phyloP scores from a whole-genome alignment of 2,888 invertebrate genomes.

The Aleiodes leptofemur region DNA sequence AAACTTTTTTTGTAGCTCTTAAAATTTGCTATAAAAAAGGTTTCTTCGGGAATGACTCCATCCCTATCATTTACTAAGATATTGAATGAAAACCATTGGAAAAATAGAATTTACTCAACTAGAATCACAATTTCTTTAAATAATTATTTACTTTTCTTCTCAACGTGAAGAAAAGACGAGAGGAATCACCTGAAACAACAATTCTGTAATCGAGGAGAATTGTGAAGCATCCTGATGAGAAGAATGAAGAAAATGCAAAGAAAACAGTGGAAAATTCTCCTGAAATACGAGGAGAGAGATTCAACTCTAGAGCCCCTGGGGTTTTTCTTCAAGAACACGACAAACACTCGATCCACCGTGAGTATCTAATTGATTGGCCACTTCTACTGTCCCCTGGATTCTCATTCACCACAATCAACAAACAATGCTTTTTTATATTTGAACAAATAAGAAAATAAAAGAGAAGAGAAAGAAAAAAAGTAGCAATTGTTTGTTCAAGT shows the following conservation, averaged over 20 bases:
- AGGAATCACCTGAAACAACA: slow-evolving; percentile 60
- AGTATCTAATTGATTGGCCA: slow-evolving; percentile 37
- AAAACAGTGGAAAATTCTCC: slow-evolving; percentile 32
- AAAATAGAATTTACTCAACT: slow-evolving; percentile 2
- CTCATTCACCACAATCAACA: slow-evolving; percentile 25
- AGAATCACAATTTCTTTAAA: not conserved
- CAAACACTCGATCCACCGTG: slow-evolving; percentile 24
- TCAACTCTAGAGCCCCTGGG: slow-evolving; percentile 37
- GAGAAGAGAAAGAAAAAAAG: not conserved
- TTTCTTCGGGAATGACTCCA: too few relatives aligned
- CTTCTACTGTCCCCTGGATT: slow-evolving; percentile 8
- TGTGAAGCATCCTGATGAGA: slow-evolving; percentile 44
- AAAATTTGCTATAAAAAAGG: too few relatives aligned
- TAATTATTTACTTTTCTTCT: not conserved
- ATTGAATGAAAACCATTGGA: not conserved
- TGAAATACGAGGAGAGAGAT: slow-evolving; percentile 49
- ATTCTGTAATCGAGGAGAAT: slow-evolving; percentile 59
- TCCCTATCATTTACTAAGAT: too few relatives aligned
- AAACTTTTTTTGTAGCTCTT: too few relatives aligned
- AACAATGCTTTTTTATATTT: slow-evolving; percentile 25
- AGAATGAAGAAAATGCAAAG: slow-evolving; percentile 18
- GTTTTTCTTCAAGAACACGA: slow-evolving; percentile 22
- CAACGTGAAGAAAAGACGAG: not conserved
- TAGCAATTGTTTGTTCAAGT: slow-evolving; percentile 10
- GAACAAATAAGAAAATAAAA: slow-evolving; percentile 7